Base-by-base conservation (phyloP, 1,140 invertebrate genomes). In the Pissodes strobi region DNA sequence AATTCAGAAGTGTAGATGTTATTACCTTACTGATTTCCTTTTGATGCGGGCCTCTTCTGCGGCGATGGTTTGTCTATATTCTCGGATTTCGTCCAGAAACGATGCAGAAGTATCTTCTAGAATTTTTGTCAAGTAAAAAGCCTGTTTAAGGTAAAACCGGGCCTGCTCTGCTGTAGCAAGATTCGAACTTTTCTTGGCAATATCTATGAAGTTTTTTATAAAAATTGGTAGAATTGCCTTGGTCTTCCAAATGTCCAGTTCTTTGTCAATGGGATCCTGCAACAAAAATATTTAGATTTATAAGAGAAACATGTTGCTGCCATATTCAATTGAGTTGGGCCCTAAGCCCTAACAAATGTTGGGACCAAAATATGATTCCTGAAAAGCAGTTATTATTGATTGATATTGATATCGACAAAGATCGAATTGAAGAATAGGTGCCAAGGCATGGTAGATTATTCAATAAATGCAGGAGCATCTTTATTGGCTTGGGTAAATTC, bases 121-220 rank as follows among this genome's bases (percentile, higher is more conserved):
- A 0, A 91, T 74, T 41, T 82, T 80, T 18, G 84, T 83, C 2
- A 92, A 78, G 52, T 88, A 81, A 52, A 85, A 82, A 0, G 87
- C 85, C 66, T 92, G 89, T 46, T 87, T 81, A 9, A 91, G 84
- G 41, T 66, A 69, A 38, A 66, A 66, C 17, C 21, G 12, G 12
- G 59, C 56, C 17, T 62, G 56, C 3, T 79, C 75, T 18, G 80
- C 76, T 1, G 85, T 81, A 13, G 83, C 80, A 55, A 86, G 84
- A 48, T 82, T 82, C 53, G 85, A 81, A 68, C 85, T 86, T 19
- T 79, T 80, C 45, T 84, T 78, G 1, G 86, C 86, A 79, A 89
- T 88, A 51, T 85, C 78, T 13, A 89, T 81, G 61, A 90, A 90
- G 65, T 88, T 87, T 13, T 82, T 74, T 27, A 88, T 85, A 64